Evolutionary conservation across 2,888 invertebrate genomes (phyloP).

Genomic region (Sycophila texana): DNA sequence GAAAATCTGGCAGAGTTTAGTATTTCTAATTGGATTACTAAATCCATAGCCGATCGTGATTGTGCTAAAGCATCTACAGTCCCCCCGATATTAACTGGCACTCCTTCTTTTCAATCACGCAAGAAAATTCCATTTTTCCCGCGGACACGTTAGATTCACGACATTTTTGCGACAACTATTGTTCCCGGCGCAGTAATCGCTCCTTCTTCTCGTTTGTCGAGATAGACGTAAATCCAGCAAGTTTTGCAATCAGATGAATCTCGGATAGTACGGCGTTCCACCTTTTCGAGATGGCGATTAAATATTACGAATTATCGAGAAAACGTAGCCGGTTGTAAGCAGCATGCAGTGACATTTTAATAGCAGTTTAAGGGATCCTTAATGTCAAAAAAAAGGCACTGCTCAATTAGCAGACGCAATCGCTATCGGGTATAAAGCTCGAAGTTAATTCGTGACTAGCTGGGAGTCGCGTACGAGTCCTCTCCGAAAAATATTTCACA

Average conservation of each 20-base stretch:
- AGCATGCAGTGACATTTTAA: no score
- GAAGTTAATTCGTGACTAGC: background rate
- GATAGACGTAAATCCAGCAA: background rate
- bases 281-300: no score
- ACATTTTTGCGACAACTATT: background rate
- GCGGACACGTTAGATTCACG: slow-evolving; percentile 9
- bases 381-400: no score
- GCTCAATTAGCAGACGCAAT: no score
- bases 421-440: no score
- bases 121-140: slow-evolving; percentile 38
- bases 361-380: no score
- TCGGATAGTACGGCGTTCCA: no score
- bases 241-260: background rate
- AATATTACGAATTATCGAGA: no score
- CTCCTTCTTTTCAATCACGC: slow-evolving; percentile 42
- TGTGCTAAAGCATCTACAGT: slow-evolving; percentile 34
- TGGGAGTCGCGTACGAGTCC: slow-evolving; percentile 15
- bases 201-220: background rate
- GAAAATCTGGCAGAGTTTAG: background rate
- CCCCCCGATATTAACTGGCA: slow-evolving; percentile 37
- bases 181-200: background rate
- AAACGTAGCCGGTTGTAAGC: background rate
- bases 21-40: slow-evolving; percentile 29
- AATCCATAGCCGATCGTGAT: background rate
- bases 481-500: background rate